Evolutionary conservation across 1,140 invertebrate species (phyloP).

Genomic region (Lucilia sericata): DNA sequence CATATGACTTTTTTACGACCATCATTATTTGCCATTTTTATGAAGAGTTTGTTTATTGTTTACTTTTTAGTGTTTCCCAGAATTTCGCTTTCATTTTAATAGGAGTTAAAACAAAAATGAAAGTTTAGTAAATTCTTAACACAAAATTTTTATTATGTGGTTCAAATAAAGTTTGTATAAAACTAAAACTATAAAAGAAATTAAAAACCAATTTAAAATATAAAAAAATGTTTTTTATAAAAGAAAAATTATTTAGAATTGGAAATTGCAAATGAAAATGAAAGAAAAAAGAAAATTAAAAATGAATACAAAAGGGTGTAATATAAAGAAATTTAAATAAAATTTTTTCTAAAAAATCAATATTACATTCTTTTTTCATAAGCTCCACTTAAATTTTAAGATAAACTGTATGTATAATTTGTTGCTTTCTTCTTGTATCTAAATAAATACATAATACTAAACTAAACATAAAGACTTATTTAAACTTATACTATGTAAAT

Average conservation of each 20-base stretch:
- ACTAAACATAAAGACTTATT: conserved; percentile 21
- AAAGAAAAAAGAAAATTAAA: background rate
- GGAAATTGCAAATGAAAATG: too few relatives aligned
- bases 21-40: background rate
- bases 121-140: conserved; percentile 30
- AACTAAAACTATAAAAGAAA: background rate
- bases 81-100: conserved; percentile 42
- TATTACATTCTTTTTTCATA: too few relatives aligned
- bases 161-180: too few relatives aligned
- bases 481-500: conserved; percentile 15
- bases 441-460: too few relatives aligned
- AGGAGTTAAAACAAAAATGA: conserved; percentile 6
- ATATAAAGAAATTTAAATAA: background rate
- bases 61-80: background rate
- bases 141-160: too few relatives aligned
- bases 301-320: background rate
- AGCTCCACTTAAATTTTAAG: background rate
- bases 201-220: conserved; percentile 11
- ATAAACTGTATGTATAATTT: background rate
- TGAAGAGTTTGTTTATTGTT: background rate
- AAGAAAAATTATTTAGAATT: conserved; percentile 12
- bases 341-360: too few relatives aligned
- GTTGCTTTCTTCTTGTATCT: background rate
- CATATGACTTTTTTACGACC: background rate
- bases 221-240: conserved; percentile 1